Percentiles rank a stretch among this genome's conserved stretches.
Evolutionary conservation across 2,888 invertebrate species (phyloP).

Genomic region (Anarsia innoxiella): DNA sequence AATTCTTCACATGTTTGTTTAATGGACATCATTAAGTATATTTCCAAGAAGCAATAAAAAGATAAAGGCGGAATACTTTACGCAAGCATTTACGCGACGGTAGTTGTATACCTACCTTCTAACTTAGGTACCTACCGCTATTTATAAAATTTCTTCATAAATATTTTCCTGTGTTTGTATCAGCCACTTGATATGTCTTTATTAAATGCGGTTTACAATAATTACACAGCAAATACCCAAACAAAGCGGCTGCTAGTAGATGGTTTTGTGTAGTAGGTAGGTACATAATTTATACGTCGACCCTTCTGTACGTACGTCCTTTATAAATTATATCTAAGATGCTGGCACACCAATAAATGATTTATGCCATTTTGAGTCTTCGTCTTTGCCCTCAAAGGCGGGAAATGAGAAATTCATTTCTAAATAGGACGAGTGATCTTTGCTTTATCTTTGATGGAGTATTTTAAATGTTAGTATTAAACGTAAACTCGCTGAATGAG

Average conservation of each 20-base stretch:
- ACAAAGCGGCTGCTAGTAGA: neutral
- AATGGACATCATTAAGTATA: too few relatives aligned
- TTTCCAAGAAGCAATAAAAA: too few relatives aligned
- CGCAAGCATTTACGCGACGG: too few relatives aligned
- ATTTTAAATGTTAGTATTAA: neutral
- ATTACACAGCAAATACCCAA: neutral
- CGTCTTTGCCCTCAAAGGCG: neutral
- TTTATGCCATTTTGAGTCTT: slow-evolving; percentile 5
- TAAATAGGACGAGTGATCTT: neutral
- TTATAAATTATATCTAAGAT: slow-evolving; percentile 11
- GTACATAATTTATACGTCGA: slow-evolving; percentile 11
- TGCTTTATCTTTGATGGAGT: neutral
- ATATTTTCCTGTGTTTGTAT: too few relatives aligned
- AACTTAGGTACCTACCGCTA: too few relatives aligned
- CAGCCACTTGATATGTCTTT: too few relatives aligned
- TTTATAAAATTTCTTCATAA: too few relatives aligned
- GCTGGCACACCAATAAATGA: slow-evolving; percentile 6
- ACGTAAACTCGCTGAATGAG: neutral
- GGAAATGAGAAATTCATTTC: slow-evolving; percentile 2
- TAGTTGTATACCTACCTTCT: too few relatives aligned
- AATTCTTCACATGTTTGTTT: too few relatives aligned
- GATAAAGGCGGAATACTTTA: too few relatives aligned
- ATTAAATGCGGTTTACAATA: too few relatives aligned
- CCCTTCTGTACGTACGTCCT: slow-evolving; percentile 9
- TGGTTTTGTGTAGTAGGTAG: neutral